A percentile compares a stretch with the other conserved stretches of the same genome.
Conservation (phyloP, 2,888 invertebrate species). For the Syrphus vitripennis region DNA sequence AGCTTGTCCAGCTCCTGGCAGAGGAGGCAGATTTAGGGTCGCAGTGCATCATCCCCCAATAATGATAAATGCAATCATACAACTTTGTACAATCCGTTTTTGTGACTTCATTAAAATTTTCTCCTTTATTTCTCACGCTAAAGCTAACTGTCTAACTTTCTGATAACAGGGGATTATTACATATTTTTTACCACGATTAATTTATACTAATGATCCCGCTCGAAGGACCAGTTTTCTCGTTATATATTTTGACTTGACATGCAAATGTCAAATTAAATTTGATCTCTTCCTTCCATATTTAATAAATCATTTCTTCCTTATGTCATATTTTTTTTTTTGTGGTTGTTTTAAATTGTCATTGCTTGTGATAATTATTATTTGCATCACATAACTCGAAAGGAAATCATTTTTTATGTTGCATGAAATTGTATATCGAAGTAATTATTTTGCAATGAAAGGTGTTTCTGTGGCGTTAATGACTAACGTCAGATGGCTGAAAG, state of each 20-base stretch:
- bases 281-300: slow-evolving; percentile 42
- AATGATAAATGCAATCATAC: too few relatives aligned
- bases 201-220: slow-evolving; percentile 13
- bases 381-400: slow-evolving; percentile 15
- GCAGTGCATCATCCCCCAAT: too few relatives aligned
- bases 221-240: slow-evolving; percentile 61
- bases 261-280: slow-evolving; percentile 50
- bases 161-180: too few relatives aligned
- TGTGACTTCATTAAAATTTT: too few relatives aligned
- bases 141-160: too few relatives aligned
- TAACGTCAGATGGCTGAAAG: background rate
- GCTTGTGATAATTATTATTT: slow-evolving; percentile 38
- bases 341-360: slow-evolving; percentile 24
- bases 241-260: background rate
- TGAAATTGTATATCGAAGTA: background rate
- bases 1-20: too few relatives aligned
- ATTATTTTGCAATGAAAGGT: slow-evolving; percentile 22
- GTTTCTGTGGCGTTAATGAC: background rate
- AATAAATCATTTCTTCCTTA: slow-evolving; percentile 34
- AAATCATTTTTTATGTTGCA: slow-evolving; percentile 53
- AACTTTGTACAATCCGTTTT: too few relatives aligned
- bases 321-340: background rate
- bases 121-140: too few relatives aligned
- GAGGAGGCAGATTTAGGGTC: too few relatives aligned
- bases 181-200: background rate